Evolutionary conservation across 1,140 invertebrate species (phyloP), one percentile per base, ranked within the genome.

Genomic region (Ridgeia piscesae): DNA sequence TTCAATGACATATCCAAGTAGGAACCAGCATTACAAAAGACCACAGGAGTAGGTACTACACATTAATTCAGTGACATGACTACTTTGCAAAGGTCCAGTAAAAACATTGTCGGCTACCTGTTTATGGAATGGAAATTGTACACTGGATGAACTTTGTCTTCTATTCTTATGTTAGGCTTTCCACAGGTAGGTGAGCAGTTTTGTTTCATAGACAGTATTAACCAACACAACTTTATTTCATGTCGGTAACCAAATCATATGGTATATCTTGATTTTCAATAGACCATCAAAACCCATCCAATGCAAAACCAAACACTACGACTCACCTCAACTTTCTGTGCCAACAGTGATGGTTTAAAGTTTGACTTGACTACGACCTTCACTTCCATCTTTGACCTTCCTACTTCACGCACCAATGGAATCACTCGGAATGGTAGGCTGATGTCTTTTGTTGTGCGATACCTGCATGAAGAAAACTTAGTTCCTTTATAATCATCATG

Each of bases 361-460:
- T 99, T 99, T n/a, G 98, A 99, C 96, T 99, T 99, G 6, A 99
- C 96, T 4, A 99, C 99, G 11, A 99, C 99, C 96, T 99, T 99
- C 0, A 99, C 99, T 96, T 99, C 99, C 99, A 99, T 99, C 96
- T 99, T 99, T 93, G 99, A 99, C 93, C 99, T 97, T 0, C 99
- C 99, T 33, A 99, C 99, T 96, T 99, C 99, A 14, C 99, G 97
- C 0, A 99, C 99, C 42, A 99, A 96, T 0, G 99, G 99, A 95
- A 99, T 99, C 48, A 99, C 99, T 91, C 99, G 98, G 97, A 99
- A 99, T 94, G 99, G 99, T 94, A 99, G 96, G 92, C 99, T 99
- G 95, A 99, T 99, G 96, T 99, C 99, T 96, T 99, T 96, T n/a
- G 99, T 99, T 91, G 99, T 99, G 91, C 99, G 98, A 96, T 99